Conservation (phyloP, 37 sponge, comb jelly and placozoan species). For the Theonella swinhoei region DNA sequence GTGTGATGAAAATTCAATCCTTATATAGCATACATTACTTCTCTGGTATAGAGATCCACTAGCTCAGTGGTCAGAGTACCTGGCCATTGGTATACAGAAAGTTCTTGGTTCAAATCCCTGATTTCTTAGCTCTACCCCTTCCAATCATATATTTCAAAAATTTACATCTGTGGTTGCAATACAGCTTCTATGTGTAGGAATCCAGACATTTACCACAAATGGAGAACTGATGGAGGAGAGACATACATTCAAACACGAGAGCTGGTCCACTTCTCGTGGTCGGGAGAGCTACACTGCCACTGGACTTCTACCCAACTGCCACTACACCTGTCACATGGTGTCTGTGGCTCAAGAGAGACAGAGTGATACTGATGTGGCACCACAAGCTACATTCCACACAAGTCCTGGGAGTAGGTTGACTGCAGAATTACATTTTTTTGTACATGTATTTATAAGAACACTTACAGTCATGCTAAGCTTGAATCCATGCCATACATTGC, state of each 20-base stretch:
- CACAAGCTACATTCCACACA: conserved; percentile 24
- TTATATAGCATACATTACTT: no score
- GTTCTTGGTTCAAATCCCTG: no score
- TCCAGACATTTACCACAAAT: conserved; percentile 5
- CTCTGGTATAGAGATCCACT: no score
- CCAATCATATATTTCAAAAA: no score
- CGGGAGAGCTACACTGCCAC: conserved; percentile 14
- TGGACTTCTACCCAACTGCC: conserved; percentile 36
- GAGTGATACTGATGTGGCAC: conserved; percentile 9
- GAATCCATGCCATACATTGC: neutral
- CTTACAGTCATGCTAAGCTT: no score
- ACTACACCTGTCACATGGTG: conserved; percentile 35
- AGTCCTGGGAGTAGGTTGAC: conserved; percentile 43
- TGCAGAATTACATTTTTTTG: no score
- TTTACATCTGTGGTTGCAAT: no score
- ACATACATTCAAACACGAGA: conserved; percentile 6
- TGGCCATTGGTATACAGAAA: no score
- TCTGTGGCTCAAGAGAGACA: conserved; percentile 21
- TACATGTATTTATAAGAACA: no score
- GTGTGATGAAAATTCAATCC: no score
- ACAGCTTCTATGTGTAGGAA: conserved; percentile 43
- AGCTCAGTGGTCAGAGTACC: no score
- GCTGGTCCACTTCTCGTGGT: conserved; percentile 17
- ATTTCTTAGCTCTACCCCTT: no score
- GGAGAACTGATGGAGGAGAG: conserved; percentile 11